phyloP scores from a whole-genome alignment of 1,140 invertebrate genomes.

The Sycophila sp. region DNA sequence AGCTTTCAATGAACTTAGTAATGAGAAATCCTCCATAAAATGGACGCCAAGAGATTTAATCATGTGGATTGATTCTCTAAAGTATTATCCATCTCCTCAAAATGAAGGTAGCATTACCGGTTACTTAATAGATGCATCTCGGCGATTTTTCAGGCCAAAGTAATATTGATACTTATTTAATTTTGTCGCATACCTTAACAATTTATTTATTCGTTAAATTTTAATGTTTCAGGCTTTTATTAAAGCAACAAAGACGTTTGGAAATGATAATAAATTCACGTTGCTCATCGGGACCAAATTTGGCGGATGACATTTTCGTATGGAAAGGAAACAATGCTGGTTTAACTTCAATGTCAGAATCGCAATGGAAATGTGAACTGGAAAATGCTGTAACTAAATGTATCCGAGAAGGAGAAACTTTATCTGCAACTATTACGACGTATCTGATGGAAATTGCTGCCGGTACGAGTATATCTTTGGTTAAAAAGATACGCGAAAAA shows the following conservation, averaged over 20 bases:
- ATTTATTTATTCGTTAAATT: neutral
- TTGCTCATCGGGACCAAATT: slow-evolving; percentile 26
- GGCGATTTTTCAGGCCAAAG: slow-evolving; percentile 51
- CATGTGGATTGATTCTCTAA: slow-evolving; percentile 53
- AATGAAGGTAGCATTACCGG: slow-evolving; percentile 46
- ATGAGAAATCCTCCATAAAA: neutral
- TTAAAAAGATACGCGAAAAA: neutral
- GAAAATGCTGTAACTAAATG: slow-evolving; percentile 54
- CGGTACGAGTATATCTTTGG: slow-evolving; percentile 40
- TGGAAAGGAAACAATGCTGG: slow-evolving; percentile 49
- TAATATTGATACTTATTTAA: slow-evolving; percentile 2
- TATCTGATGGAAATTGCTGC: slow-evolving; percentile 53
- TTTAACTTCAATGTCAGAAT: slow-evolving; percentile 44
- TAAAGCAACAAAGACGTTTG: slow-evolving; percentile 51
- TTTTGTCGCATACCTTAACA: neutral
- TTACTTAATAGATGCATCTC: slow-evolving; percentile 53
- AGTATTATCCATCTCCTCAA: slow-evolving; percentile 53
- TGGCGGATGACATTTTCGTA: slow-evolving; percentile 50
- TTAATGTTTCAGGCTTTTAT: slow-evolving; percentile 45
- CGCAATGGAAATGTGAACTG: slow-evolving; percentile 58
- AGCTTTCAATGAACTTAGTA: slow-evolving; percentile 38
- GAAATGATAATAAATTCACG: slow-evolving; percentile 51
- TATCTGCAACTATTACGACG: slow-evolving; percentile 51
- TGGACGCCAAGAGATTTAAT: slow-evolving; percentile 55
- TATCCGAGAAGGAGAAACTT: slow-evolving; percentile 57